A percentile compares a stretch with the other conserved stretches of the same genome.
Conservation (phyloP, 2,113 vertebrate genomes). For the Cyanoderma ruficeps region DNA sequence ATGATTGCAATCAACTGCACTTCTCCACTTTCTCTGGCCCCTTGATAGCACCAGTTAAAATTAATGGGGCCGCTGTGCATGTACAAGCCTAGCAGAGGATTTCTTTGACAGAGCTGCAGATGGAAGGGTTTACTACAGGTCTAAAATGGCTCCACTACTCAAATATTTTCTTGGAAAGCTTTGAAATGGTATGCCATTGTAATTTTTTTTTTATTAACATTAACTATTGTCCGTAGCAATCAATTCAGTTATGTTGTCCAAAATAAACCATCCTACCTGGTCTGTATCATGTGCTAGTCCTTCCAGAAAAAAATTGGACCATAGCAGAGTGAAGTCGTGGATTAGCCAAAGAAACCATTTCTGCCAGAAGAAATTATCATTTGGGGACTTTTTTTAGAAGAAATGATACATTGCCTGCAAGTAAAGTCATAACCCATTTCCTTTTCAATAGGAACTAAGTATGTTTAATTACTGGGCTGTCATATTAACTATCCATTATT, state of each 20-base stretch:
- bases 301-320: conserved; percentile 32
- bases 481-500: conserved; percentile 49
- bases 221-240: conserved; percentile 26
- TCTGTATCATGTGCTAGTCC: not conserved
- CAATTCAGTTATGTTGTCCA: conserved; percentile 42
- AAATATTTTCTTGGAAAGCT: conserved; percentile 21
- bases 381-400: not conserved
- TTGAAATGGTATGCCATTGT: conserved; percentile 39
- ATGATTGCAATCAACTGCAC: not conserved
- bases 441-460: conserved; percentile 60
- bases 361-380: conserved; percentile 13
- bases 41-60: not conserved
- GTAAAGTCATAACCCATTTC: conserved; percentile 52
- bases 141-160: not conserved
- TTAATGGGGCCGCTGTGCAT: not conserved
- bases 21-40: not conserved
- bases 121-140: conserved; percentile 16
- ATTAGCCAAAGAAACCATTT: conserved; percentile 49
- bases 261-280: conserved; percentile 32
- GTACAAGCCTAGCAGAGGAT: not conserved
- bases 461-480: conserved; percentile 52
- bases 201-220: conserved; percentile 4
- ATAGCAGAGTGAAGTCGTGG: conserved; percentile 16
- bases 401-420: conserved; percentile 9
- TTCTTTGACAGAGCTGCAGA: not conserved